Percentiles rank a stretch among this genome's conserved stretches.
These are phyloP conservation scores for Aurelia coerulea DNA, from an alignment of 30 jellyfish, hydroid and myxozoan species.

Conservation along the genomic window DNA sequence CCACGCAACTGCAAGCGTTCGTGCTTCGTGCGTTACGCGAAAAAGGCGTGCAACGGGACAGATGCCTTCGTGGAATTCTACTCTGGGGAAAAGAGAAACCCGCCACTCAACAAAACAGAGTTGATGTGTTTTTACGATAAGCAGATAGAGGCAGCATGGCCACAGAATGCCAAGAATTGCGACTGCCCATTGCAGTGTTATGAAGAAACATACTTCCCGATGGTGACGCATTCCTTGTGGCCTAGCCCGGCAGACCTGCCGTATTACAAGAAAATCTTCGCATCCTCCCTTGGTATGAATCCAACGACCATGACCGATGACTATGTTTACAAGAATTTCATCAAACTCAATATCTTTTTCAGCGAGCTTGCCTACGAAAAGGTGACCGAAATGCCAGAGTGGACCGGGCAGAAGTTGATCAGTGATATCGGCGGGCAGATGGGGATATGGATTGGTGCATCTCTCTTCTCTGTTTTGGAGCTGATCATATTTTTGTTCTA, in stretches of 20 bases:
- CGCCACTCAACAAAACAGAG: slow-evolving; percentile 56
- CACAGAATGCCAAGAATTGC: slow-evolving; percentile 52
- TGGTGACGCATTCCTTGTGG: slow-evolving; percentile 57
- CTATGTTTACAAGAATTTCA: slow-evolving; percentile 43
- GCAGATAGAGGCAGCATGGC: slow-evolving; percentile 76
- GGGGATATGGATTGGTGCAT: slow-evolving; percentile 79
- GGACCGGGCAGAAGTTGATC: slow-evolving; percentile 66
- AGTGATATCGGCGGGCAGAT: slow-evolving; percentile 73
- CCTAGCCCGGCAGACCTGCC: slow-evolving; percentile 64
- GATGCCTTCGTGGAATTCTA: slow-evolving; percentile 65
- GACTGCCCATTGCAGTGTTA: slow-evolving; percentile 55
- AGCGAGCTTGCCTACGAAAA: slow-evolving; percentile 61
- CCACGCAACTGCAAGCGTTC: slow-evolving; percentile 72
- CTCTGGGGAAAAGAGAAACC: slow-evolving; percentile 61
- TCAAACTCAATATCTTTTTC: slow-evolving; percentile 60
- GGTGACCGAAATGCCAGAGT: slow-evolving; percentile 60
- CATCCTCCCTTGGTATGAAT: slow-evolving; percentile 60
- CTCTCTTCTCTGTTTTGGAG: slow-evolving; percentile 63
- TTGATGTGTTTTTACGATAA: slow-evolving; percentile 51
- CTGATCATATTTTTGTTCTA: slow-evolving; percentile 53
- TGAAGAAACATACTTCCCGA: slow-evolving; percentile 53
- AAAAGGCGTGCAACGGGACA: slow-evolving; percentile 56
- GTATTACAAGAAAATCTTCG: slow-evolving; percentile 58
- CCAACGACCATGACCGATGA: slow-evolving; percentile 58
- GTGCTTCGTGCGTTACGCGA: slow-evolving; percentile 59